Percentiles rank a stretch among this genome's conserved stretches.
These are phyloP conservation scores for Empidonax alnorum DNA, from an alignment of 2,113 vertebrate species.

Conservation along the genomic window DNA sequence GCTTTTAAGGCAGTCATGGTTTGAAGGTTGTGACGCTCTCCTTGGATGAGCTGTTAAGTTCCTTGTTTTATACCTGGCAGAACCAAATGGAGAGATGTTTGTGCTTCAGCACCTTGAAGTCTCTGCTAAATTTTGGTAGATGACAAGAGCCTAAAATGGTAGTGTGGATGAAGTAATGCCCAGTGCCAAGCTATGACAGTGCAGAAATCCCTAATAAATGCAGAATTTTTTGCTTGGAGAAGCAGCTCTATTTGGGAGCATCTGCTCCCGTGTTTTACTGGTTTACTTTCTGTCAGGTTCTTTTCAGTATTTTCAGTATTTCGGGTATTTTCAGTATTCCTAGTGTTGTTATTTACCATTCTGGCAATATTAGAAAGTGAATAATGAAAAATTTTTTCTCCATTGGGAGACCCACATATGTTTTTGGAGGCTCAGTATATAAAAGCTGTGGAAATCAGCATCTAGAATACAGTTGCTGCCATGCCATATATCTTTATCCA, in stretches of 20 bases:
- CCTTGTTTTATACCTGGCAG: background rate
- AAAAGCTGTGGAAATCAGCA: background rate
- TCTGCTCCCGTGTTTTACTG: background rate
- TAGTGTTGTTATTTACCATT: background rate
- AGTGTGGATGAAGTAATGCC: background rate
- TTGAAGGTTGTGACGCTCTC: background rate
- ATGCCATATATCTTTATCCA: background rate
- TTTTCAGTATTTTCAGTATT: background rate
- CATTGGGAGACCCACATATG: background rate
- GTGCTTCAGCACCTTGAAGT: background rate
- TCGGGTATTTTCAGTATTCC: background rate
- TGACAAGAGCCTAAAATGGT: background rate
- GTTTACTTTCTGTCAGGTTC: background rate
- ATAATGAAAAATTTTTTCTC: background rate
- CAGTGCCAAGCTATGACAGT: background rate
- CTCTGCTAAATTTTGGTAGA: background rate
- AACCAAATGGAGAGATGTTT: background rate
- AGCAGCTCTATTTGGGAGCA: background rate
- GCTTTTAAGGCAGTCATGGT: background rate
- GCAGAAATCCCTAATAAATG: background rate
- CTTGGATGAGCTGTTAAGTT: background rate
- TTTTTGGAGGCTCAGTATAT: background rate
- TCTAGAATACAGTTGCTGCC: background rate
- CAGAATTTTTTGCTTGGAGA: background rate
- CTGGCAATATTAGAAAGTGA: background rate